Conservation (phyloP, 2,888 invertebrate species). For the Lysandra bellargus region DNA sequence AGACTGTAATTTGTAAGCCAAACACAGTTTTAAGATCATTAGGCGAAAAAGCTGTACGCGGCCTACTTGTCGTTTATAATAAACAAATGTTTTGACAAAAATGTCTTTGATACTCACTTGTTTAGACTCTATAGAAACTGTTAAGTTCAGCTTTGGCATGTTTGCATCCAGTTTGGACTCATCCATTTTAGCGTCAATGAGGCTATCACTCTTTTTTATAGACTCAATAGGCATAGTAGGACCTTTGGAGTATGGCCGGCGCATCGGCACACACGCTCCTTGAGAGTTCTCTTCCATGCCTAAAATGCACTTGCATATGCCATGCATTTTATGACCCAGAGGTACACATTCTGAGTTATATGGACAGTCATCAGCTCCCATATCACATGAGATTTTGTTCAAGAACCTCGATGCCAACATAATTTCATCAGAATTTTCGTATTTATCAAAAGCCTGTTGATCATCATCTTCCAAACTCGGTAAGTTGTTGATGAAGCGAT, state of each 20-base stretch:
- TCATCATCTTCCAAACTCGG: constrained; percentile 67
- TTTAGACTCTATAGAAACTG: constrained; percentile 88
- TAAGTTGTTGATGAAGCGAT: constrained; percentile 66
- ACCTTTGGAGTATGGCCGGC: constrained; percentile 68
- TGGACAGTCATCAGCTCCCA: constrained; percentile 81
- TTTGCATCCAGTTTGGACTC: constrained; percentile 59
- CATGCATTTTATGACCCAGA: constrained; percentile 77
- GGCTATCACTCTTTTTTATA: constrained; percentile 60
- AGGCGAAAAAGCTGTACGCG: too few species aligned
- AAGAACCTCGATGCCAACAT: constrained; percentile 72
- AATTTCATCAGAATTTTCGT: constrained; percentile 69
- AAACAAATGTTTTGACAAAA: neutral
- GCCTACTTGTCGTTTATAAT: constrained; percentile 5
- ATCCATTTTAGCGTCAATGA: constrained; percentile 52
- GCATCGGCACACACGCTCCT: constrained; percentile 60
- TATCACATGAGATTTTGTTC: constrained; percentile 81
- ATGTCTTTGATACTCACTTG: constrained; percentile 71
- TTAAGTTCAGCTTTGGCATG: constrained; percentile 82
- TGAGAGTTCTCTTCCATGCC: constrained; percentile 78
- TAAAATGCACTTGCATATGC: constrained; percentile 86
- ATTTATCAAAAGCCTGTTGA: constrained; percentile 60
- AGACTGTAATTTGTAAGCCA: too few species aligned
- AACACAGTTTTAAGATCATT: too few species aligned
- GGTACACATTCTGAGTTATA: constrained; percentile 86
- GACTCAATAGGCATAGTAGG: constrained; percentile 60